These are phyloP conservation scores for Pteropus alecto DNA, from an alignment of 2,113 vertebrate genomes.

Conservation along the genomic window DNA sequence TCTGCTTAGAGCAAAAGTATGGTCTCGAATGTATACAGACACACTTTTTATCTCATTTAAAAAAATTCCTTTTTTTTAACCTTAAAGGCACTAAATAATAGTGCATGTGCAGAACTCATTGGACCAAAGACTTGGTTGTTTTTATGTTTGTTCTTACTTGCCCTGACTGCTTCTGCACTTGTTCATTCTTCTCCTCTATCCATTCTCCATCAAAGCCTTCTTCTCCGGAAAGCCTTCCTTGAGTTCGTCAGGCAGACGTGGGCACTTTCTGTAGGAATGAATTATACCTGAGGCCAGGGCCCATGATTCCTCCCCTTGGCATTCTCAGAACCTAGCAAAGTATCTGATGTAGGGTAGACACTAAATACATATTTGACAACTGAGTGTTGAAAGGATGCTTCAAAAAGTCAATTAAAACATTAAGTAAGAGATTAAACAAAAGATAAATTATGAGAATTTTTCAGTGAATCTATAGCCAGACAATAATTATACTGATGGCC, in stretches of 20 bases:
- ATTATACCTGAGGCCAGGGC: background rate
- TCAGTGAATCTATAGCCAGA: background rate
- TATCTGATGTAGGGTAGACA: background rate
- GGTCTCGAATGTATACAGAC: slow-evolving; percentile 6
- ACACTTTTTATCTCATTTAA: slow-evolving; percentile 15
- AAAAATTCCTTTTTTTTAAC: background rate
- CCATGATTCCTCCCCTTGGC: background rate
- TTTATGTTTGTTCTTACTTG: background rate
- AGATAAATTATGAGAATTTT: background rate
- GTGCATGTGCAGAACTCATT: background rate
- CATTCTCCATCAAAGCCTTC: background rate
- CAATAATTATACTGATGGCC: background rate
- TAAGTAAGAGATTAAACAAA: background rate
- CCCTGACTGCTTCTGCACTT: background rate
- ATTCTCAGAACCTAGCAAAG: background rate
- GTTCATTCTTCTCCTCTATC: background rate
- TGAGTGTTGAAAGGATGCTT: background rate
- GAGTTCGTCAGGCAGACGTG: background rate
- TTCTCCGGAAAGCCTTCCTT: background rate
- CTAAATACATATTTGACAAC: background rate
- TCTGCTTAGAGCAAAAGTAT: background rate
- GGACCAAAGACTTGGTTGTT: background rate
- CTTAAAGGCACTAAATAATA: background rate
- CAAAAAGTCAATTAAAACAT: background rate
- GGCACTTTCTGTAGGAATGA: background rate